These are phyloP conservation scores for Chaetodon trifascialis DNA, from an alignment of 2,113 vertebrate genomes.

Conservation along the genomic window DNA sequence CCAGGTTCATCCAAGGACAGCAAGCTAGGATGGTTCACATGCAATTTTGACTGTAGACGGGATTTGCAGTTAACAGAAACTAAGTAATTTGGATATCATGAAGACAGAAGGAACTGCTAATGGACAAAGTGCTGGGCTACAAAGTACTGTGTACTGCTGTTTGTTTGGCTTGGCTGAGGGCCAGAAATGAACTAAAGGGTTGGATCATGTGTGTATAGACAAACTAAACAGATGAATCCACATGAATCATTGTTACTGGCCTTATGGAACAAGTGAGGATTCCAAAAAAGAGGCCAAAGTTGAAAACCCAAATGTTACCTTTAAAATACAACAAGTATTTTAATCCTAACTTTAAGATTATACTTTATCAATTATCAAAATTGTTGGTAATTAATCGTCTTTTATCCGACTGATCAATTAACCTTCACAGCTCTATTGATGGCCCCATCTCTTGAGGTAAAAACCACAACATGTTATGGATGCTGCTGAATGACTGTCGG, in stretches of 20 bases:
- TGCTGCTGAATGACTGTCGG: neutral
- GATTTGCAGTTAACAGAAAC: neutral
- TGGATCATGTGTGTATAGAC: neutral
- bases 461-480: neutral
- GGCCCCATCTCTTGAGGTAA: neutral
- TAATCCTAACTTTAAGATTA: no score
- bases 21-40: neutral
- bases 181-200: constrained; percentile 31
- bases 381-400: no score
- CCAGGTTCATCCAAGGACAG: constrained; percentile 20
- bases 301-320: neutral
- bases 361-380: no score
- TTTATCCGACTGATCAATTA: no score
- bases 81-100: constrained; percentile 21
- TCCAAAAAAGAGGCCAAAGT: neutral
- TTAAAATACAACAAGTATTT: no score
- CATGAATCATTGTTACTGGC: constrained; percentile 10
- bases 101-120: constrained; percentile 35
- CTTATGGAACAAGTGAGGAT: neutral
- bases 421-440: neutral
- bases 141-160: constrained; percentile 1
- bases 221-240: constrained; percentile 19
- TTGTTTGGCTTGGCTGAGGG: constrained; percentile 42
- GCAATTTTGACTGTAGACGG: neutral
- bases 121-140: constrained; percentile 17